Conservation (phyloP, 2,113 vertebrate genomes). For the Platichthys stellatus region DNA sequence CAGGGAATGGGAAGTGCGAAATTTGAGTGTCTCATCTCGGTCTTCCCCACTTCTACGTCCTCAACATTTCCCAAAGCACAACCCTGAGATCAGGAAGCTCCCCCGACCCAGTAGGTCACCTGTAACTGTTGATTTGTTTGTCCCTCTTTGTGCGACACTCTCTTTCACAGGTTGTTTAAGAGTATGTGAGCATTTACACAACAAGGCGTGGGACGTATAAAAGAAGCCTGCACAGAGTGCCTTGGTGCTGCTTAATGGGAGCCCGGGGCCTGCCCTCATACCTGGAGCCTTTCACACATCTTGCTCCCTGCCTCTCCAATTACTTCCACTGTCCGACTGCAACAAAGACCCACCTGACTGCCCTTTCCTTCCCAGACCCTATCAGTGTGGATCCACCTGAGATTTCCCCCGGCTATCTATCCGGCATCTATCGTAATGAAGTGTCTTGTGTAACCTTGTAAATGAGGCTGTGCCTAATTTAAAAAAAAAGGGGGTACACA, state of each 20-base stretch:
- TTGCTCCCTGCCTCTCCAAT: conserved; percentile 79
- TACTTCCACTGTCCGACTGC: conserved; percentile 82
- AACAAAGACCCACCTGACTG: conserved; percentile 83
- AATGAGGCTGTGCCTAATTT: conserved; percentile 79
- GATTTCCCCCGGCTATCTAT: conserved; percentile 73
- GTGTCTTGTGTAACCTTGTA: conserved; percentile 76
- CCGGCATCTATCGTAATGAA: conserved; percentile 81
- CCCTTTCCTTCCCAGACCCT: conserved; percentile 82
- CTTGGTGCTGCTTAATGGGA: conserved; percentile 76
- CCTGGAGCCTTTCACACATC: conserved; percentile 82
- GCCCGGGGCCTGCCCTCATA: conserved; percentile 71
- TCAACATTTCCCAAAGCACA: conserved; percentile 58
- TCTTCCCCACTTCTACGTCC: conserved; percentile 45
- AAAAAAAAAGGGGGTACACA: conserved; percentile 66
- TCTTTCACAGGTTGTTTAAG: conserved; percentile 68
- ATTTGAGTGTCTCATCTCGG: conserved; percentile 31
- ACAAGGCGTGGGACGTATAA: conserved; percentile 79
- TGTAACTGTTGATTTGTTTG: conserved; percentile 51
- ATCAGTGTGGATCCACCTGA: conserved; percentile 78
- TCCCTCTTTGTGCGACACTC: conserved; percentile 56
- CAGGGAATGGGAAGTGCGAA: conserved; percentile 26
- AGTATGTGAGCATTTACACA: conserved; percentile 81
- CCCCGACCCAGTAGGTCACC: conserved; percentile 47
- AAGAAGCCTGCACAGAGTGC: conserved; percentile 73
- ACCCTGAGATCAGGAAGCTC: conserved; percentile 42